Evolutionary conservation across 2,113 vertebrate genomes (phyloP).

Genomic region (Sinocyclocheilus rhinocerous): DNA sequence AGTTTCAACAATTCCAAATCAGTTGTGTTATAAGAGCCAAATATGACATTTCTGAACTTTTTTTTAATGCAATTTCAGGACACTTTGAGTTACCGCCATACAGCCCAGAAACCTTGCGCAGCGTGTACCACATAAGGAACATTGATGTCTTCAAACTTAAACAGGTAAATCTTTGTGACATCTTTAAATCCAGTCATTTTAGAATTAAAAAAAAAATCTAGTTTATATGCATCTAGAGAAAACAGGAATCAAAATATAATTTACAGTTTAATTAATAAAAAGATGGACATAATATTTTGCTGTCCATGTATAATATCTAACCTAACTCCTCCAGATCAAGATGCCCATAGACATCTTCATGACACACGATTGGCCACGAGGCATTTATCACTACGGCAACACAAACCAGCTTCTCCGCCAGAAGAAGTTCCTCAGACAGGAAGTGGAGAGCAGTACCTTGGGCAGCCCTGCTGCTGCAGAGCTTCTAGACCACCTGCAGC

Average conservation of each 20-base stretch:
- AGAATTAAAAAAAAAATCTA: not conserved
- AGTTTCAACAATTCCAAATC: not conserved
- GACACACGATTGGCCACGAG: constrained; percentile 97
- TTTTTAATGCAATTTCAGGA: constrained; percentile 73
- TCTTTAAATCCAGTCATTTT: not conserved
- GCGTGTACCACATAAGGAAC: constrained; percentile 93
- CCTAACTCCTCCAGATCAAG: constrained; percentile 78
- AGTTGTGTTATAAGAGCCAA: not conserved
- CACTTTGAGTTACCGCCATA: constrained; percentile 96
- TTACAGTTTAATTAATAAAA: not conserved
- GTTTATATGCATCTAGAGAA: not conserved
- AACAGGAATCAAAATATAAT: not conserved
- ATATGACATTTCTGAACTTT: not conserved
- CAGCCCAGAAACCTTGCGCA: constrained; percentile 87
- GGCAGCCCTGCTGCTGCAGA: constrained; percentile 93
- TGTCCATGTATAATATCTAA: not conserved
- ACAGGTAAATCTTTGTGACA: constrained; percentile 78
- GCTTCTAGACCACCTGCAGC: constrained; percentile 88
- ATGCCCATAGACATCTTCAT: constrained; percentile 91
- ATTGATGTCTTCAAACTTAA: constrained; percentile 96
- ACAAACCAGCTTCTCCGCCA: constrained; percentile 85
- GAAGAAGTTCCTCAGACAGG: constrained; percentile 91
- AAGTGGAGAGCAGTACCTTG: constrained; percentile 88
- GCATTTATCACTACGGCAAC: constrained; percentile 92
- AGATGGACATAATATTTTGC: not conserved